Percentiles rank a stretch among this genome's conserved stretches.
These are phyloP conservation scores for Bombus affinis DNA, from an alignment of 1,140 invertebrate genomes.

Conservation along the genomic window DNA sequence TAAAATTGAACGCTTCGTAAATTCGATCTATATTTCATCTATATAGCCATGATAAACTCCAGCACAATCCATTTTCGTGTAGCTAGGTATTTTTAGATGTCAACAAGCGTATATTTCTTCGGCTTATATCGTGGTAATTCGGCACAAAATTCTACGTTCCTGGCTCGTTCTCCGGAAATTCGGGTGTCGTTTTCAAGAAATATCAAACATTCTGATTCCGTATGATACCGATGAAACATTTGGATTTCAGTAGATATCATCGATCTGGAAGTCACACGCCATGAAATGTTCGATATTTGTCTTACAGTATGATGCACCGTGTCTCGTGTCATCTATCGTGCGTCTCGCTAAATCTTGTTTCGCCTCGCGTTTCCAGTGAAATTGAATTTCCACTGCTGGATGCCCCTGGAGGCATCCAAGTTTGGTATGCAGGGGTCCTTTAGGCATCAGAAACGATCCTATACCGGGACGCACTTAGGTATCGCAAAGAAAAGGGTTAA, in stretches of 20 bases:
- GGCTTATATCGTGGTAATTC: neutral
- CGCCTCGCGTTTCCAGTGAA: conserved; percentile 53
- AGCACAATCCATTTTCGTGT: neutral
- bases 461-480: conserved; percentile 22
- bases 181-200: neutral
- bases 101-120: neutral
- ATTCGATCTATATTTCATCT: neutral
- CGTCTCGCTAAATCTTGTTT: conserved; percentile 40
- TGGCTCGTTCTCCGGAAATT: neutral
- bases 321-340: neutral
- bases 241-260: neutral
- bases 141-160: neutral
- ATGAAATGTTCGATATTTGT: conserved; percentile 48
- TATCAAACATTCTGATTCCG: neutral
- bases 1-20: neutral
- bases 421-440: neutral
- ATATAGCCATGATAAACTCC: neutral
- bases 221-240: neutral
- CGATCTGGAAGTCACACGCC: conserved; percentile 17
- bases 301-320: conserved; percentile 6
- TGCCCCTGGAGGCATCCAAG: conserved; percentile 18
- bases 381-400: conserved; percentile 53
- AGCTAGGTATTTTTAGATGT: neutral
- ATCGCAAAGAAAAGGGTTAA: conserved; percentile 23
- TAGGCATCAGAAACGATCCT: conserved; percentile 18